These are phyloP conservation scores for Parapsyche elsis DNA, from an alignment of 1,140 invertebrate genomes.

Conservation along the genomic window DNA sequence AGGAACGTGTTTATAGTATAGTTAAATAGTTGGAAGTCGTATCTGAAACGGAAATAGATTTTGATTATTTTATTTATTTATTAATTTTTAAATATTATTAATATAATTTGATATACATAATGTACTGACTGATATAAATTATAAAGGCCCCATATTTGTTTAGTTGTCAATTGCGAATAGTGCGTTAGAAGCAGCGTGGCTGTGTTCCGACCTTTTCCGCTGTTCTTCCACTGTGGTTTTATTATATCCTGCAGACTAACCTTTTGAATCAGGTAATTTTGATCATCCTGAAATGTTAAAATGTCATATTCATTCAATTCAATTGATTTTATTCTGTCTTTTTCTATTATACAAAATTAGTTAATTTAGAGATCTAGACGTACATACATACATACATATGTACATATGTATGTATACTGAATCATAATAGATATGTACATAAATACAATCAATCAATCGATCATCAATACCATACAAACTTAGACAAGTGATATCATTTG, in stretches of 20 bases:
- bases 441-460: too few relatives aligned
- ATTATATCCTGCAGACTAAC: conserved; percentile 79
- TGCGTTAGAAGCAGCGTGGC: conserved; percentile 78
- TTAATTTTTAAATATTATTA: not conserved
- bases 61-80: conserved; percentile 12
- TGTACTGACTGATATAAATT: conserved; percentile 78
- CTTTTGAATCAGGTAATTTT: conserved; percentile 82
- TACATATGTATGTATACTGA: too few relatives aligned
- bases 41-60: conserved; percentile 67
- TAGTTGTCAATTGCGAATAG: conserved; percentile 78
- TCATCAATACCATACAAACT: too few relatives aligned
- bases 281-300: conserved; percentile 75
- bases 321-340: conserved; percentile 4
- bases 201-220: conserved; percentile 77
- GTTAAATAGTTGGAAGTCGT: conserved; percentile 87
- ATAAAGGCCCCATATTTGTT: conserved; percentile 81
- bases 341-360: too few relatives aligned
- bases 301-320: not conserved
- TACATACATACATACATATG: too few relatives aligned
- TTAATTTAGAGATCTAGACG: too few relatives aligned
- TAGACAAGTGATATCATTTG: too few relatives aligned
- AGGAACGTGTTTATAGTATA: conserved; percentile 81
- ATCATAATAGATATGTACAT: too few relatives aligned
- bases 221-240: conserved; percentile 84
- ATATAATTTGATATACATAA: conserved; percentile 5